Evolutionary conservation across 2,888 invertebrate species (phyloP).

Genomic region (Drosophila kambysellisi): DNA sequence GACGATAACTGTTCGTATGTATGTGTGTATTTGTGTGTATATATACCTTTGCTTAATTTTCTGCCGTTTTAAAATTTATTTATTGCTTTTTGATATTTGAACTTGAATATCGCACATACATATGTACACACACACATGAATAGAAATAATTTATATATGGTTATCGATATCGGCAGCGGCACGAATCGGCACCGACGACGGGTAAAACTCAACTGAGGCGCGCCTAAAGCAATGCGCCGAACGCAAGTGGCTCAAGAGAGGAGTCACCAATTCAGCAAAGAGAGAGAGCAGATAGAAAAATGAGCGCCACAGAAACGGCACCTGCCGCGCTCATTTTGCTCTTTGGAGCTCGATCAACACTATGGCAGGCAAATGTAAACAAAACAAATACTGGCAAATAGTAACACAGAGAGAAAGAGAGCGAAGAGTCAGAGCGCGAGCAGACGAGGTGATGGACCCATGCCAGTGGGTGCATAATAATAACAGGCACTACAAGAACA

Average conservation of each 20-base stretch:
- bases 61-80: slow-evolving; percentile 54
- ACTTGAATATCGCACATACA: slow-evolving; percentile 63
- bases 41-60: slow-evolving; percentile 63
- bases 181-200: slow-evolving; percentile 78
- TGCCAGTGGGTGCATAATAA: slow-evolving; percentile 67
- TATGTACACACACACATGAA: slow-evolving; percentile 24
- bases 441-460: slow-evolving; percentile 68
- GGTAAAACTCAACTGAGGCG: slow-evolving; percentile 72
- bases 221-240: slow-evolving; percentile 46
- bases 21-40: slow-evolving; percentile 28
- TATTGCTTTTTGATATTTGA: slow-evolving; percentile 71
- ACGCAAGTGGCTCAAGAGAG: slow-evolving; percentile 59
- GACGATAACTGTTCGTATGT: slow-evolving; percentile 38
- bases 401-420: background rate
- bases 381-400: slow-evolving; percentile 60
- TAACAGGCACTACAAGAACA: slow-evolving; percentile 22
- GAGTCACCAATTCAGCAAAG: background rate
- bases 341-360: slow-evolving; percentile 60
- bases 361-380: slow-evolving; percentile 64
- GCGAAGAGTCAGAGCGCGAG: slow-evolving; percentile 10
- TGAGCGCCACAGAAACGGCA: slow-evolving; percentile 48
- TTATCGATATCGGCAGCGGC: slow-evolving; percentile 75
- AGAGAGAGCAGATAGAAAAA: slow-evolving; percentile 18
- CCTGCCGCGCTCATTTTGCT: slow-evolving; percentile 55
- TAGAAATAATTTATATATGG: slow-evolving; percentile 27